These are phyloP conservation scores for Noctua fimbriata DNA, from an alignment of 2,888 invertebrate genomes.

Conservation along the genomic window DNA sequence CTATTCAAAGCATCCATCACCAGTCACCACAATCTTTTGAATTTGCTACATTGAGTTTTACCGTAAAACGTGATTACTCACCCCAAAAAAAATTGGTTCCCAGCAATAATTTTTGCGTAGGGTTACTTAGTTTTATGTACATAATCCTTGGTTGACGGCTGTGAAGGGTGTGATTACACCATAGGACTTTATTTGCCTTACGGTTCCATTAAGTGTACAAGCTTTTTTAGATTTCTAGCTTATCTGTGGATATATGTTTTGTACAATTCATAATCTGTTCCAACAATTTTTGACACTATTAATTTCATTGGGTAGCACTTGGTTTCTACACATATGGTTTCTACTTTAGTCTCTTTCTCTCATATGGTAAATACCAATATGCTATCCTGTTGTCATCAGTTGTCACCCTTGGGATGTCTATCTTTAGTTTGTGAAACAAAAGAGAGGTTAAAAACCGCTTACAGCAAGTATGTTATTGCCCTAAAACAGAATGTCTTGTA, in stretches of 20 bases:
- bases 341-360: slow-evolving; percentile 42
- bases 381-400: slow-evolving; percentile 54
- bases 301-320: slow-evolving; percentile 31
- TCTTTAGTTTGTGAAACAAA: slow-evolving; percentile 42
- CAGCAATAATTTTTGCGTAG: too few relatives aligned
- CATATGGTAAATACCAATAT: background rate
- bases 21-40: too few relatives aligned
- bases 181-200: background rate
- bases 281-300: background rate
- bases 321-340: background rate
- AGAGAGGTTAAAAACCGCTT: slow-evolving; percentile 63
- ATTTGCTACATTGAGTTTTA: too few relatives aligned
- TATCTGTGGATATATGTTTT: background rate
- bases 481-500: too few relatives aligned
- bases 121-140: too few relatives aligned
- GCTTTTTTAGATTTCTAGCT: slow-evolving; percentile 1
- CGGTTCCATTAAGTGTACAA: background rate
- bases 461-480: too few relatives aligned
- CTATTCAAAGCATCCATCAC: too few relatives aligned
- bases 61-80: too few relatives aligned
- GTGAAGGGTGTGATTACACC: too few relatives aligned
- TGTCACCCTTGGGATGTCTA: slow-evolving; percentile 40
- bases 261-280: slow-evolving; percentile 27
- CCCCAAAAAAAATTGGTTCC: too few relatives aligned
- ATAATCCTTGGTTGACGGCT: too few relatives aligned